Base-by-base conservation (phyloP, 1,140 invertebrate species). In the Armadillidium nasatum region DNA sequence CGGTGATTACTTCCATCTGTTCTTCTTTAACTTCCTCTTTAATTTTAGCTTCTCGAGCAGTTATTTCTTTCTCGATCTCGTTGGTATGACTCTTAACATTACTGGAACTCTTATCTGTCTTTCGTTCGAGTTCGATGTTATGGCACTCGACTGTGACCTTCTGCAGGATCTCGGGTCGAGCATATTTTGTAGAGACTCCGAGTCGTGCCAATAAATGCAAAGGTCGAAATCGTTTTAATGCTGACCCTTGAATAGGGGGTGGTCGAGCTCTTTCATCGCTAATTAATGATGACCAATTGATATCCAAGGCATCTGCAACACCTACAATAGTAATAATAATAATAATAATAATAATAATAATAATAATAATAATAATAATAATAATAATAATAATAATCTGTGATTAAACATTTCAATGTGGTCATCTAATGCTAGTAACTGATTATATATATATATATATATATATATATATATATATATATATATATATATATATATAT, bases 271-370 rank as follows among this genome's bases (percentile, higher is more conserved):
- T 13, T 15, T 15, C 50, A 21, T 70, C 68, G 23, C 68, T 33
- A 10, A 70, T 70, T 21, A 70, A 33, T 13, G 68, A 70, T 3
- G 68, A 21, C 68, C 68, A 70, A 33, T 70, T 70, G 15, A 70
- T 70, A 21, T 70, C 68, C 6, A 70, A 33, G 22, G 68, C 68
- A 23, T 70, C 68, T 13, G 68, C 68, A 3, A 70, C 68, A 70
- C 68, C 68, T 70, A 23, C 4, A 60, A 19, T 15, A 19, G 7
- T 15, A 60, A 60, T 3, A 60, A 33, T 33, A 33, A 33, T 33
- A 33, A 33, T 33, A 33, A 33, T 33, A 33, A 33, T 33, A 33
- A 33, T 33, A 33, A 33, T 33, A 33, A 33, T 33, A 33, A 33
- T 33, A 33, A 33, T 33, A 33, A 33, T 33, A 33, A 33, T 33